phyloP scores from a whole-genome alignment of 2,888 invertebrate genomes.

The Invenusta paracnida region DNA sequence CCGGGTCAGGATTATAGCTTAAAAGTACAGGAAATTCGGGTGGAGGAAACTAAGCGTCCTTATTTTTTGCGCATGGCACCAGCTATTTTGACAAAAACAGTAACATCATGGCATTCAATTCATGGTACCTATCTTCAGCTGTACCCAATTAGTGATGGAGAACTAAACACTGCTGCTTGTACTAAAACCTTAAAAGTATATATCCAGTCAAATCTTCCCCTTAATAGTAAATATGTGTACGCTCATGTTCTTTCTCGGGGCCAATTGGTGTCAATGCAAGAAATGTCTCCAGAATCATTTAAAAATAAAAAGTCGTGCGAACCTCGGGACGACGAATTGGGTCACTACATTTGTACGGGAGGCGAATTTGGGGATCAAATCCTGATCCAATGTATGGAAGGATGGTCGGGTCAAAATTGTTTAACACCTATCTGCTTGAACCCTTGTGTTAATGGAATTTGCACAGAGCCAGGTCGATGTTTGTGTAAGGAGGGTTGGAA shows the following conservation, averaged over 20 bases:
- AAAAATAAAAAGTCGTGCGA: neutral
- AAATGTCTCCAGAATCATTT: neutral
- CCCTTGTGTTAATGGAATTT: conserved; percentile 30
- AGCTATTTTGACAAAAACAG: neutral
- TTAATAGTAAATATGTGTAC: neutral
- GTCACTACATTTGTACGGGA: conserved; percentile 32
- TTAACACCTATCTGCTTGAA: conserved; percentile 14
- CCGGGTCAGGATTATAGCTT: neutral
- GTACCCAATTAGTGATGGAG: neutral
- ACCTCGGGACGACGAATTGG: conserved; percentile 32
- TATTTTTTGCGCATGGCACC: neutral
- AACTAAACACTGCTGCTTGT: neutral
- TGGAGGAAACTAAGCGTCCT: neutral
- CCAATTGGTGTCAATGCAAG: conserved; percentile 5
- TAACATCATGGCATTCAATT: conserved; percentile 17
- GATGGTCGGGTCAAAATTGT: conserved; percentile 38
- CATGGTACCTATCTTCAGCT: conserved; percentile 18
- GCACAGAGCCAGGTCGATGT: conserved; percentile 33
- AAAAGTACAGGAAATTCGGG: neutral
- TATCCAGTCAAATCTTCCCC: neutral
- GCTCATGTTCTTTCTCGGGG: conserved; percentile 24
- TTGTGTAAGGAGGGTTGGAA: conserved; percentile 36
- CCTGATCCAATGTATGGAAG: conserved; percentile 27
- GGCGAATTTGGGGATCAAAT: neutral
- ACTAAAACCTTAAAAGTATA: neutral